Evolutionary conservation across 2,888 invertebrate species (phyloP).

Genomic region (Leuctra nigra): DNA sequence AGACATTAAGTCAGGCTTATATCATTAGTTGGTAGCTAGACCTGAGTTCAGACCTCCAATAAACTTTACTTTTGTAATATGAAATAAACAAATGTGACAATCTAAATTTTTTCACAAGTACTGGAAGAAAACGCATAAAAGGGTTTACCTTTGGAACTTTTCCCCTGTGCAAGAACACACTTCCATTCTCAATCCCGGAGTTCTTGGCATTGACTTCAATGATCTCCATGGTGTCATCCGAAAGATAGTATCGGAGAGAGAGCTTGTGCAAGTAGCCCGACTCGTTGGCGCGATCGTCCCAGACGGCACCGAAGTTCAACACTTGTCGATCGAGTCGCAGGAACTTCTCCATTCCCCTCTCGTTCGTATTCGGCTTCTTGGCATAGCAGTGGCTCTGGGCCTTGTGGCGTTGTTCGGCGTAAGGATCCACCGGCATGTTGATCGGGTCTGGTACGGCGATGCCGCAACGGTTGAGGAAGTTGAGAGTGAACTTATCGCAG

Average conservation of each 20-base stretch:
- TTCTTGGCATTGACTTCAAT: constrained; percentile 45
- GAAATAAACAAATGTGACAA: no score
- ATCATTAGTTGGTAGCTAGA: no score
- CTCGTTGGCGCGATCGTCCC: constrained; percentile 77
- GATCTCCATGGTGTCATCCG: constrained; percentile 68
- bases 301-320: constrained; percentile 75
- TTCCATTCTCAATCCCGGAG: constrained; percentile 62
- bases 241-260: constrained; percentile 76
- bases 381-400: constrained; percentile 31
- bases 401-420: constrained; percentile 33
- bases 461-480: constrained; percentile 77
- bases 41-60: no score
- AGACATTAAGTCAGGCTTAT: no score
- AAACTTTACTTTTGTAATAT: no score
- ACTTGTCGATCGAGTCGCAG: constrained; percentile 71
- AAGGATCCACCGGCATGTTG: constrained; percentile 45
- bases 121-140: no score
- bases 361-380: constrained; percentile 49
- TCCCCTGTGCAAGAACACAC: constrained; percentile 65
- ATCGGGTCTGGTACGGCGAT: constrained; percentile 71
- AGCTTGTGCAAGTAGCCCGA: constrained; percentile 72
- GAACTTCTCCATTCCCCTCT: constrained; percentile 69
- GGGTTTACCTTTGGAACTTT: constrained; percentile 65
- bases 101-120: no score
- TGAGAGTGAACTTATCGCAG: constrained; percentile 82